A percentile compares a stretch with the other conserved stretches of the same genome.
Conservation (phyloP, 2,113 vertebrate species). For the Eurypyga helias region DNA sequence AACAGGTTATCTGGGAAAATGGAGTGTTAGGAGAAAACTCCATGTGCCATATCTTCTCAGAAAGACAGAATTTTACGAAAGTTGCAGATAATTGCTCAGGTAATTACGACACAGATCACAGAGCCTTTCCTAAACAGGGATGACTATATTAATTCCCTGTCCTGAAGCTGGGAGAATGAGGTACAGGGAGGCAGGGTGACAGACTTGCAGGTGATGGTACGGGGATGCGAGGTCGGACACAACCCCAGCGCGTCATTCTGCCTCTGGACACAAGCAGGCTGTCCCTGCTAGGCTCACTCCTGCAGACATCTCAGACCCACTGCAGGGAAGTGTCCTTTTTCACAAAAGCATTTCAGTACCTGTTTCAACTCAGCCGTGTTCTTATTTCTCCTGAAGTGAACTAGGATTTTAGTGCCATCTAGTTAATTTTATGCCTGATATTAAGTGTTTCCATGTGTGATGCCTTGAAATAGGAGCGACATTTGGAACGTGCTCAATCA, state of each 20-base stretch:
- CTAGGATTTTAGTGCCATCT: not conserved
- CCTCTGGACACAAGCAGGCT: not conserved
- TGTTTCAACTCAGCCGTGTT: conserved; percentile 20
- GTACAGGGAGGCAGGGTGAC: not conserved
- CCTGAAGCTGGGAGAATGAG: not conserved
- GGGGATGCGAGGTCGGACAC: not conserved
- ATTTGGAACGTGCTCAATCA: not conserved
- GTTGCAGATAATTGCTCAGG: not conserved
- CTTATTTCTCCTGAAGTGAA: not conserved
- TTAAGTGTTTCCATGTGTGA: conserved; percentile 7
- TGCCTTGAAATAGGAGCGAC: not conserved
- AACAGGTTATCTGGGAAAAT: not conserved
- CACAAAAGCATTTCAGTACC: not conserved
- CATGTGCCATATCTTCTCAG: not conserved
- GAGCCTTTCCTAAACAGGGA: not conserved
- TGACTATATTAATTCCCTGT: not conserved
- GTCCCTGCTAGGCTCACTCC: not conserved
- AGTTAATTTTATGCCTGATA: conserved; percentile 16
- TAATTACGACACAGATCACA: not conserved
- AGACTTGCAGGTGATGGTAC: not conserved
- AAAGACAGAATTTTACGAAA: not conserved
- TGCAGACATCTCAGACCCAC: not conserved
- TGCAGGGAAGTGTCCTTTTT: not conserved
- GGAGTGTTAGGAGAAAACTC: not conserved
- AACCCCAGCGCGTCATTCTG: not conserved